Evolutionary conservation across 2,797 vertebrate genomes (phyloP).

Genomic region (Gadopsis bispinosus): DNA sequence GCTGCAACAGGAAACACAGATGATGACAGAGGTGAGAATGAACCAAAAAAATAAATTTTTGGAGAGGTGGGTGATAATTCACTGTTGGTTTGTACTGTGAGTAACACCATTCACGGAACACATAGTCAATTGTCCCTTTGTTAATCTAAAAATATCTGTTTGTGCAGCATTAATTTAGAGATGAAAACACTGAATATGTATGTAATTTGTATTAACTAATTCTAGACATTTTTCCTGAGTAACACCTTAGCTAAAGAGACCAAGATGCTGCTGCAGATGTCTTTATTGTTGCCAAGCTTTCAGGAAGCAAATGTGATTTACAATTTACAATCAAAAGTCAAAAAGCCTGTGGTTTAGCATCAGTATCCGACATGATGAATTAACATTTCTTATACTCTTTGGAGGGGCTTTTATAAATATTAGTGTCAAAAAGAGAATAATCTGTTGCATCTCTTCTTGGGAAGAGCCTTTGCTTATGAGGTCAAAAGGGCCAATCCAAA

Average conservation of each 20-base stretch:
- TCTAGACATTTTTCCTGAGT: not conserved
- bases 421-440: conserved; percentile 30
- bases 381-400: conserved; percentile 13
- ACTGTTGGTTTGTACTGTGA: not conserved
- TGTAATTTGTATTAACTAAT: not conserved
- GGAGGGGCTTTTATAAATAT: conserved; percentile 33
- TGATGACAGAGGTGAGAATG: not conserved
- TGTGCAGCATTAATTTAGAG: not conserved
- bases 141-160: not conserved
- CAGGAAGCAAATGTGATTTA: not conserved
- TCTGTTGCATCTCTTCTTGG: not conserved
- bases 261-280: not conserved
- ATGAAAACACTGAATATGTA: not conserved
- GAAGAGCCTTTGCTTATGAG: conserved; percentile 18
- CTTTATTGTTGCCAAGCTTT: not conserved
- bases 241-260: not conserved
- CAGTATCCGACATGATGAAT: conserved; percentile 10
- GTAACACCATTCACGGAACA: not conserved
- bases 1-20: not conserved
- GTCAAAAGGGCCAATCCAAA: conserved; percentile 43
- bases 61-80: not conserved
- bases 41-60: not conserved
- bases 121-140: not conserved
- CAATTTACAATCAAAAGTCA: conserved; percentile 5
- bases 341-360: conserved; percentile 7